Base-by-base conservation (phyloP, 2,888 invertebrate species). In the Linyphia triangularis region DNA sequence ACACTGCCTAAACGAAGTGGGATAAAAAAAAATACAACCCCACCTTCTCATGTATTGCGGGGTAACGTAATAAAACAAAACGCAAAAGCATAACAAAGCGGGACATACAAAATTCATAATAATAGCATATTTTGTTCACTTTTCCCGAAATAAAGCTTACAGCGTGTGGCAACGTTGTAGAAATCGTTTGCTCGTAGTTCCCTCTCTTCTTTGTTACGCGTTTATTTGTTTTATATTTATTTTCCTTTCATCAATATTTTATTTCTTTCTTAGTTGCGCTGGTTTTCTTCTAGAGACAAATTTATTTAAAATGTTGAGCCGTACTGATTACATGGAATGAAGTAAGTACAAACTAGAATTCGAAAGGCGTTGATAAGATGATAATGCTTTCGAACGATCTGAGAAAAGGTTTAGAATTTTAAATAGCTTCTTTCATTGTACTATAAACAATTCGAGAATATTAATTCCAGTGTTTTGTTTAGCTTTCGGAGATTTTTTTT, bases 101-200 rank as follows among this genome's bases (percentile, higher is more conserved):
- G 22, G 28, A 59, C 72, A 82, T 82, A 43, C 82, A 82, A 82
- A 72, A 82, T 82, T 82, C 63, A 82, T 82, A 63, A 72, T 82
- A 82, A 82, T 82, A 82, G 82, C 82, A 61, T 63, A 72, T 72
- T 72, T 82, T 59, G 77, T 63, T 63, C 77, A 77, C 61, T 77
- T 77, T 63, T n/a, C 61, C 33, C 24, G n/a, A 63, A 77, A 77
- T 63, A 63, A 77, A 77, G 77, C 63, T 77, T 70, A 37, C 43
- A 24, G 70, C 43, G 70, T 70, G 24, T 70, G 70, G 70, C 70
- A 70, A 70, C 70, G 43, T 24, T 43, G 24, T 16, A 13, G 26
- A 43, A 70, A 70, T 70, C 70, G 43, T 26, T 43, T 70, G 70
- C 19, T 22, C 7, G 7, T 70, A n/a, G 43, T 37, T 70, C 16